Percentiles rank a stretch among this genome's conserved stretches.
Evolutionary conservation across 2,113 vertebrate genomes (phyloP).

Genomic region (Syngnathus floridae): DNA sequence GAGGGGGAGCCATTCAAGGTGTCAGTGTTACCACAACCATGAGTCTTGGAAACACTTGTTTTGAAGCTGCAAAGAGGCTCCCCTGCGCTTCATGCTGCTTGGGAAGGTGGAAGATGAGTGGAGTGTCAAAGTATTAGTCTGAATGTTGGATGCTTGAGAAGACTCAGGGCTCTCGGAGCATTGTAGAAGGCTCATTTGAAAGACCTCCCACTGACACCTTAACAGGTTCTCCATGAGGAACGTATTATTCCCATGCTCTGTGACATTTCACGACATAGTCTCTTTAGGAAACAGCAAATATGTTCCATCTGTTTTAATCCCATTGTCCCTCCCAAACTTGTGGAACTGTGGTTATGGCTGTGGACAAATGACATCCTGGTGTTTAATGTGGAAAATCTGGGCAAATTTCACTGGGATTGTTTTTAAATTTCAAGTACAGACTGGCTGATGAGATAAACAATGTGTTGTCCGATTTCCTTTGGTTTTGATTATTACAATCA

Average conservation of each 20-base stretch:
- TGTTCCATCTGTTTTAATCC: not conserved
- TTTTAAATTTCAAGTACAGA: conserved; percentile 27
- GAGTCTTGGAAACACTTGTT: conserved; percentile 33
- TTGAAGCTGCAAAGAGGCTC: conserved; percentile 37
- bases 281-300: not conserved
- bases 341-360: not conserved
- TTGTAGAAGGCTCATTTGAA: conserved; percentile 12
- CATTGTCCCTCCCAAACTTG: not conserved
- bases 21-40: conserved; percentile 23
- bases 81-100: conserved; percentile 19
- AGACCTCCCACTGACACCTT: not conserved
- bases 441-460: conserved; percentile 24
- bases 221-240: conserved; percentile 5
- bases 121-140: conserved; percentile 4
- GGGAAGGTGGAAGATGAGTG: conserved; percentile 12
- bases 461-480: conserved; percentile 7
- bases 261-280: not conserved
- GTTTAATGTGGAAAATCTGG: not conserved
- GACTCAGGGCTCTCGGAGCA: conserved; percentile 10
- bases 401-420: conserved; percentile 18
- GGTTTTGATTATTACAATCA: not conserved
- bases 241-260: not conserved
- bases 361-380: conserved; percentile 7
- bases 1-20: conserved; percentile 41
- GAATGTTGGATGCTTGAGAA: conserved; percentile 13